These are phyloP conservation scores for Neodiprion pinetum DNA, from an alignment of 1,140 invertebrate genomes.

Conservation along the genomic window DNA sequence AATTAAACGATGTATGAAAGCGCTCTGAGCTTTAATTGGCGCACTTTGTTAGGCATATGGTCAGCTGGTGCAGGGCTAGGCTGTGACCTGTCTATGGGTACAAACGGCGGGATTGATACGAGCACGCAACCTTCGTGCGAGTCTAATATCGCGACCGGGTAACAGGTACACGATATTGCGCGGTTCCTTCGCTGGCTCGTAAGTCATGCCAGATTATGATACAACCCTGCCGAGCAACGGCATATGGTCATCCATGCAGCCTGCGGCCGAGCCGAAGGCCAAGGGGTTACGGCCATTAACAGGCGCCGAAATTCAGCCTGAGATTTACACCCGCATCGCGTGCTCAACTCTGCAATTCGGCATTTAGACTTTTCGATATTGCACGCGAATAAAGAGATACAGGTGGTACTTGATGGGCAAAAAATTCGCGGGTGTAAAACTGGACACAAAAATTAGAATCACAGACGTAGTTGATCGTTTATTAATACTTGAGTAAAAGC, in stretches of 20 bases:
- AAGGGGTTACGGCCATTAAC: slow-evolving; percentile 47
- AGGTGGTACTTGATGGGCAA: too few species aligned
- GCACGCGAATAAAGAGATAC: slow-evolving; percentile 29
- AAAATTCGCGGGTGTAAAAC: too few species aligned
- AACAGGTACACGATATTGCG: too few species aligned
- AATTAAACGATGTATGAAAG: background rate
- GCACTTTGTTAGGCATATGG: background rate
- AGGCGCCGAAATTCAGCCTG: slow-evolving; percentile 32
- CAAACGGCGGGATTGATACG: background rate
- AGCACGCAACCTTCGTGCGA: too few species aligned
- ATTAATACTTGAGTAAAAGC: too few species aligned
- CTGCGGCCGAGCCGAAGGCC: background rate
- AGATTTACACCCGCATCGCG: background rate
- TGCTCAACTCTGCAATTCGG: background rate
- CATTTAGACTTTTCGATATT: slow-evolving; percentile 21
- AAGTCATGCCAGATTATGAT: background rate
- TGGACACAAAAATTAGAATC: too few species aligned
- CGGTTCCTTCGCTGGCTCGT: background rate
- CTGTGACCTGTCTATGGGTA: background rate
- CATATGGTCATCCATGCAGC: slow-evolving; percentile 6
- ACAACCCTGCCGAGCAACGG: slow-evolving; percentile 23
- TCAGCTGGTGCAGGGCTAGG: background rate
- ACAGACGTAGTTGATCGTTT: too few species aligned
- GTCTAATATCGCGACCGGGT: too few species aligned
- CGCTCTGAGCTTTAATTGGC: slow-evolving; percentile 5